Evolutionary conservation across 1,140 invertebrate genomes (phyloP).

Genomic region (Brachionus asplanchnoidis): DNA sequence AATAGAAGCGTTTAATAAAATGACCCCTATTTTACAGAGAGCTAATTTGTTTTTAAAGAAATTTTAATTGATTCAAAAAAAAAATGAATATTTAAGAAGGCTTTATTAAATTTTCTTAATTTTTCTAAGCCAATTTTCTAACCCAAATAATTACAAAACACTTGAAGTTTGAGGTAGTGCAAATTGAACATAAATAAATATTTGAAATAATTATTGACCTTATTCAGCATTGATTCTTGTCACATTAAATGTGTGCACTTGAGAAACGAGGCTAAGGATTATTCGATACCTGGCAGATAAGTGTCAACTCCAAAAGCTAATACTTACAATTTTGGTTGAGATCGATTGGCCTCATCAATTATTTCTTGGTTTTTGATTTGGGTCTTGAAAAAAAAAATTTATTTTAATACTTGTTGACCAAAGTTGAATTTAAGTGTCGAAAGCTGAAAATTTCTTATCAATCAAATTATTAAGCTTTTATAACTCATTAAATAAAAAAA

Average conservation of each 20-base stretch:
- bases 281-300: slow-evolving; percentile 7
- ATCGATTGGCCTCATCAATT: slow-evolving; percentile 26
- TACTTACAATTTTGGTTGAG: slow-evolving; percentile 15
- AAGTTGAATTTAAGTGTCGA: background rate
- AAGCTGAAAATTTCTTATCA: background rate
- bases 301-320: background rate
- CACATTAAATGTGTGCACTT: background rate
- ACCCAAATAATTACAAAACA: slow-evolving; percentile 28
- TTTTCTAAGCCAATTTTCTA: slow-evolving; percentile 23
- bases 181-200: slow-evolving; percentile 1
- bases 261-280: background rate
- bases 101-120: slow-evolving; percentile 18
- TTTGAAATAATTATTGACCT: slow-evolving; percentile 29
- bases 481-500: background rate
- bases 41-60: background rate
- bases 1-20: background rate
- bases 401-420: background rate
- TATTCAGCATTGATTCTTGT: slow-evolving; percentile 17
- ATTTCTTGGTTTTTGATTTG: slow-evolving; percentile 16
- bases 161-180: slow-evolving; percentile 5
- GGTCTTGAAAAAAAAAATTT: background rate
- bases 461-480: background rate
- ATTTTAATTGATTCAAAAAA: background rate
- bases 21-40: background rate
- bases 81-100: background rate